Evolutionary conservation across 2,797 vertebrate species (phyloP).

Genomic region (Hybognathus amarus): DNA sequence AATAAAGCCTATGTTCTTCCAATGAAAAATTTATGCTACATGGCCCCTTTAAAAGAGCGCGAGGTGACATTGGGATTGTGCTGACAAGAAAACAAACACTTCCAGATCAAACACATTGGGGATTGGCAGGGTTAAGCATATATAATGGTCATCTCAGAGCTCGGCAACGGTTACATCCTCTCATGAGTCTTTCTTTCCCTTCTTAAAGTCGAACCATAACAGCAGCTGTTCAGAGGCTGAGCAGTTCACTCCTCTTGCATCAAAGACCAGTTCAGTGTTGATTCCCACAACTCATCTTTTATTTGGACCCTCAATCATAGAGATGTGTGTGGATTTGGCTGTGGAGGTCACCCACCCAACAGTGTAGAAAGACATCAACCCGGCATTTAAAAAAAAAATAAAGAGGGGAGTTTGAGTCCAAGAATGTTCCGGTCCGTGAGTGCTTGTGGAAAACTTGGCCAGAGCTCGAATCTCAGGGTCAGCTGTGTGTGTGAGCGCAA

Average conservation of each 20-base stretch:
- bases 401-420: background rate
- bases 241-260: slow-evolving; percentile 30
- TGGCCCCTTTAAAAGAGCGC: background rate
- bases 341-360: slow-evolving; percentile 39
- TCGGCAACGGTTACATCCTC: slow-evolving; percentile 15
- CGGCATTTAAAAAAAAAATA: slow-evolving; percentile 18
- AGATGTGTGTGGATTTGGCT: slow-evolving; percentile 12
- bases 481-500: slow-evolving; percentile 35
- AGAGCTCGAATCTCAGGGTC: slow-evolving; percentile 61
- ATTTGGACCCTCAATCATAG: slow-evolving; percentile 18
- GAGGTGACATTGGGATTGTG: slow-evolving; percentile 17
- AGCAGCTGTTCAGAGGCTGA: slow-evolving; percentile 61
- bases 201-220: slow-evolving; percentile 46
- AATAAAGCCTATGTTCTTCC: background rate
- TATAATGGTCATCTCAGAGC: slow-evolving; percentile 8
- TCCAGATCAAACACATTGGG: slow-evolving; percentile 25
- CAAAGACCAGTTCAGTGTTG: slow-evolving; percentile 25
- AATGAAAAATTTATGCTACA: background rate
- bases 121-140: slow-evolving; percentile 19
- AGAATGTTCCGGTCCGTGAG: background rate
- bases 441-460: slow-evolving; percentile 58
- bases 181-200: slow-evolving; percentile 17
- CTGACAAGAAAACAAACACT: slow-evolving; percentile 6
- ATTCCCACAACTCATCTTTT: slow-evolving; percentile 54
- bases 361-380: slow-evolving; percentile 3